Conservation (phyloP, 2,888 invertebrate species). For the Caenorhabditis uteleia region DNA sequence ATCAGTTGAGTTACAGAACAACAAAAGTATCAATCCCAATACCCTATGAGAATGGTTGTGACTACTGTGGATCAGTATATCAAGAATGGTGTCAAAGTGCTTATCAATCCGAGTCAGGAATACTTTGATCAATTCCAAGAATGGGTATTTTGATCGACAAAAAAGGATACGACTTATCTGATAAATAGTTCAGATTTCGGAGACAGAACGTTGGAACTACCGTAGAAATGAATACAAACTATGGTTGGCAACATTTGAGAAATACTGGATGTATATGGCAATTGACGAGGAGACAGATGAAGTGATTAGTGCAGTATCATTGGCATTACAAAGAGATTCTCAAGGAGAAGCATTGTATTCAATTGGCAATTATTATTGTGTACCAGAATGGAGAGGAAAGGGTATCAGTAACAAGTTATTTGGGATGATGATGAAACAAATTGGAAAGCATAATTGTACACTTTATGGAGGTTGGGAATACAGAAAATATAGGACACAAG, state of each 20-base stretch:
- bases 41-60: conserved; percentile 11
- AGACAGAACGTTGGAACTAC: conserved; percentile 37
- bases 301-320: conserved; percentile 15
- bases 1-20: no score
- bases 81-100: conserved; percentile 31
- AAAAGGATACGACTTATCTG: not conserved
- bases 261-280: conserved; percentile 34
- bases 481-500: no score
- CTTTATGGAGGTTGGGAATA: conserved; percentile 32
- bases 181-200: conserved; percentile 9
- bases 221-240: conserved; percentile 24
- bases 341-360: conserved; percentile 21
- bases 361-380: conserved; percentile 39
- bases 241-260: conserved; percentile 26
- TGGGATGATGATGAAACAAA: conserved; percentile 25
- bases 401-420: conserved; percentile 37
- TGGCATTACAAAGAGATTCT: conserved; percentile 13
- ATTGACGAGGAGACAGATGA: conserved; percentile 32
- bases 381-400: conserved; percentile 37
- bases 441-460: conserved; percentile 26
- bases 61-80: conserved; percentile 28
- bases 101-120: conserved; percentile 27
- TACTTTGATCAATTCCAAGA: conserved; percentile 31
- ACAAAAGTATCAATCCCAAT: not conserved
- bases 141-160: conserved; percentile 2